A percentile compares a stretch with the other conserved stretches of the same genome.
Conservation (phyloP, 2,888 invertebrate genomes). For the Hypsopygia costalis region DNA sequence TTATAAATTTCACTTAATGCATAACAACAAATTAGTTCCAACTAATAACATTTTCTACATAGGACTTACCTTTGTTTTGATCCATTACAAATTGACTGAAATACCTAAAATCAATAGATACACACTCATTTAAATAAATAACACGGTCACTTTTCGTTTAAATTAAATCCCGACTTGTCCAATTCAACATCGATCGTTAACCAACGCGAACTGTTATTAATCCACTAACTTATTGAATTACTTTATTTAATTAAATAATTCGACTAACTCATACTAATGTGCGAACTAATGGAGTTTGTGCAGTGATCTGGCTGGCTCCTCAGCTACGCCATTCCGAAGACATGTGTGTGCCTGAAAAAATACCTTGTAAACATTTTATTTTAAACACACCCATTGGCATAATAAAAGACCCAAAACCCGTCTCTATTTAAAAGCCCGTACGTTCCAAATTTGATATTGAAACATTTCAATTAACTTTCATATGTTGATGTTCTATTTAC, state of each 20-base stretch:
- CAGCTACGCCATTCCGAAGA: conserved; percentile 40
- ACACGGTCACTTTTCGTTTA: conserved; percentile 55
- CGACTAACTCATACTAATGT: conserved; percentile 76
- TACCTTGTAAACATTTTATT: conserved; percentile 38
- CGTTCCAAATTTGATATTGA: conserved; percentile 26
- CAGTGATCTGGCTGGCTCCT: conserved; percentile 74
- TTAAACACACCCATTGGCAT: conserved; percentile 44
- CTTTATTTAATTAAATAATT: conserved; percentile 77
- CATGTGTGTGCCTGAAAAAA: conserved; percentile 57
- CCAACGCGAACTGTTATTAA: conserved; percentile 68
- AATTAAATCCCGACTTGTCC: conserved; percentile 42
- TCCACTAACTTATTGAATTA: conserved; percentile 76
- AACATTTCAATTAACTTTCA: conserved; percentile 13
- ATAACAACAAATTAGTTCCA: no score
- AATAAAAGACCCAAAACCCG: conserved; percentile 22
- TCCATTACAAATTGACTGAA: conserved; percentile 42
- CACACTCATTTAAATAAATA: conserved; percentile 13
- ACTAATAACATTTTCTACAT: no score
- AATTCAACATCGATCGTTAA: conserved; percentile 46
- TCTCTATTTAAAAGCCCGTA: conserved; percentile 28
- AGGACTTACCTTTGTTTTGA: conserved; percentile 61
- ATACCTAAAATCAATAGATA: conserved; percentile 7
- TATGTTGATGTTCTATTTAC: conserved; percentile 23
- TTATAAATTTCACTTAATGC: no score
- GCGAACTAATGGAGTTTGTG: conserved; percentile 76